phyloP scores from a whole-genome alignment of 2,888 invertebrate genomes.

The Ophion obscuratus region DNA sequence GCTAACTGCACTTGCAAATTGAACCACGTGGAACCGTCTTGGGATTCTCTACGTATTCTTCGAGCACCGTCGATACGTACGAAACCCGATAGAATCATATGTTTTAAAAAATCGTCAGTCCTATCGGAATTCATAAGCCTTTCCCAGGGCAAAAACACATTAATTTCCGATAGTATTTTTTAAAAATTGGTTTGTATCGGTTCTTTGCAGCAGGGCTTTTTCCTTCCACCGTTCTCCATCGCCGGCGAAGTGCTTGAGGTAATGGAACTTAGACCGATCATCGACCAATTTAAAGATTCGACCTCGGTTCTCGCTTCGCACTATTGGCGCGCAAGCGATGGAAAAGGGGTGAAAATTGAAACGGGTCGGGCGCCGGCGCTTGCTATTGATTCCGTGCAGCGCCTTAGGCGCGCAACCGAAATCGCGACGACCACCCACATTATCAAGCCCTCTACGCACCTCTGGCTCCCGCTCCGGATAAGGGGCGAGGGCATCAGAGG shows the following conservation, averaged over 20 bases:
- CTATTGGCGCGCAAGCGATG: neutral
- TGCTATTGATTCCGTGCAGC: slow-evolving; percentile 80
- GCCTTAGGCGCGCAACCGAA: slow-evolving; percentile 59
- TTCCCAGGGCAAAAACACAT: too few species aligned
- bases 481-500: slow-evolving; percentile 10
- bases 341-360: slow-evolving; percentile 23
- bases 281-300: slow-evolving; percentile 64
- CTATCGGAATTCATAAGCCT: too few species aligned
- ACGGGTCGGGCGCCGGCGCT: slow-evolving; percentile 78
- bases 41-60: too few species aligned
- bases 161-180: too few species aligned
- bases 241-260: neutral
- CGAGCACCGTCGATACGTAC: too few species aligned
- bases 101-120: too few species aligned
- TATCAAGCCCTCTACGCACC: slow-evolving; percentile 39
- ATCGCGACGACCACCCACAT: slow-evolving; percentile 48
- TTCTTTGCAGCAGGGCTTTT: neutral
- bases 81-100: too few species aligned
- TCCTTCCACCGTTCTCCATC: neutral
- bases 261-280: slow-evolving; percentile 41
- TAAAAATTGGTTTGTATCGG: too few species aligned
- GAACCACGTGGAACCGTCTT: too few species aligned
- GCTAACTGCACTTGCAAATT: too few species aligned
- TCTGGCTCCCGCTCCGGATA: slow-evolving; percentile 14
- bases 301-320: slow-evolving; percentile 33